Base-by-base conservation (phyloP, 2,797 vertebrate species). In the Ctenopoma multispine region DNA sequence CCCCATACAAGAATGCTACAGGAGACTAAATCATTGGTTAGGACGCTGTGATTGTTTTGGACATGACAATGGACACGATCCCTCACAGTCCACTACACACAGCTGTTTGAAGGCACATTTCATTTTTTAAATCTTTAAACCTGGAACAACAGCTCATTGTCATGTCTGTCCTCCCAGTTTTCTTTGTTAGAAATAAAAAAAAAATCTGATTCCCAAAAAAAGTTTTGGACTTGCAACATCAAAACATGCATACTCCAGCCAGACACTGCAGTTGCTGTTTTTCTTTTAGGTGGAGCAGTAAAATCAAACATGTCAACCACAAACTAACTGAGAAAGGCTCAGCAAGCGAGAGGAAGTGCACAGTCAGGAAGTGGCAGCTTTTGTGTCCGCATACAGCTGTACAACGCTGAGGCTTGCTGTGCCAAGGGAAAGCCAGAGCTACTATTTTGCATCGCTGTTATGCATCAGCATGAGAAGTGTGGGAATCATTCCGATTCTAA, bases 301-400 rank as follows among this genome's bases (percentile, higher is more conserved):
- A 78, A 75, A 80, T 72, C 36, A 51, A 69, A 69, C 54, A 41
- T 60, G 68, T 41, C 56, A 69, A 72, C 77, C 78, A 73, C 73
- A 79, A 63, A 73, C 36, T 44, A n/a, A 75, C 58, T n/a, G 53
- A 75, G 59, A 74, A 79, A 59, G 29, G 5, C 51, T 59, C 51
- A 58, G 51, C 41, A 18, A 83, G 49, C 1, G 67, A 90, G 87
- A 84, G 92, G 92, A 93, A 93, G 90, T 93, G 69, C 58, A 61
- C 10, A 76, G 80, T 58, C 92, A 93, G 92, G 92, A 93, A 93
- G 91, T 92, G 73, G 78, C 73, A 68, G 72, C 77, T 68, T 82
- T 72, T 64, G 80, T 82, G 81, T 84, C 75, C 27, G 0, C 74
- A 63, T 43, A 59, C 75, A 82, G 46, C 75, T 79, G 73, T 5